These are phyloP conservation scores for Eospalax fontanierii DNA, from an alignment of 2,797 vertebrate species.

Conservation along the genomic window DNA sequence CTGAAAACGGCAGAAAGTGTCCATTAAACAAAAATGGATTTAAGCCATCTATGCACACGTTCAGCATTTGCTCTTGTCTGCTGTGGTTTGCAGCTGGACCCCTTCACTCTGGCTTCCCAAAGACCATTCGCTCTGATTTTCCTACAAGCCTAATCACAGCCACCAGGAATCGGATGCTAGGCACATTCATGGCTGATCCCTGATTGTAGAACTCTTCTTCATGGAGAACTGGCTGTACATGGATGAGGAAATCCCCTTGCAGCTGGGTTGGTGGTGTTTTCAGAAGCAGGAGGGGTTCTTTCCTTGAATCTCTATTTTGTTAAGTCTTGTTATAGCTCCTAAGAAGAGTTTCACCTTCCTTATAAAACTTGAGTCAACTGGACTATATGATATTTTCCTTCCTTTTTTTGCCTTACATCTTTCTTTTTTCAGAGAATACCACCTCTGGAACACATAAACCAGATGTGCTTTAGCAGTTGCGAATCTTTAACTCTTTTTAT, in stretches of 20 bases:
- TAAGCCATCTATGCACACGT: not conserved
- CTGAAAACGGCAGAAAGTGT: slow-evolving; percentile 38
- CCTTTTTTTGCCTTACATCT: not conserved
- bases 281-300: not conserved
- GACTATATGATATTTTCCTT: slow-evolving; percentile 29
- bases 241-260: not conserved
- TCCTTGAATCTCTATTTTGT: not conserved
- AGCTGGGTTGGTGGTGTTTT: not conserved
- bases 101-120: not conserved
- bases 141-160: not conserved
- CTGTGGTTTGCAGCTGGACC: not conserved
- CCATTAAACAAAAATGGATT: slow-evolving; percentile 12
- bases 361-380: slow-evolving; percentile 24
- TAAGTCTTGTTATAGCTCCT: slow-evolving; percentile 12
- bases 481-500: slow-evolving; percentile 5
- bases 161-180: not conserved
- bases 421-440: not conserved
- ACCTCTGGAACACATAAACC: slow-evolving; percentile 4
- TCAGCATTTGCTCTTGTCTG: not conserved
- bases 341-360: slow-evolving; percentile 49
- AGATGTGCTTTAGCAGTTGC: slow-evolving; percentile 38
- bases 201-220: rapidly evolving
- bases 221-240: not conserved
- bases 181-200: too few species aligned
- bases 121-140: not conserved